Evolutionary conservation across 2,113 vertebrate species (phyloP), one percentile per base, ranked within the genome.

Genomic region (Chaetops frenatus): DNA sequence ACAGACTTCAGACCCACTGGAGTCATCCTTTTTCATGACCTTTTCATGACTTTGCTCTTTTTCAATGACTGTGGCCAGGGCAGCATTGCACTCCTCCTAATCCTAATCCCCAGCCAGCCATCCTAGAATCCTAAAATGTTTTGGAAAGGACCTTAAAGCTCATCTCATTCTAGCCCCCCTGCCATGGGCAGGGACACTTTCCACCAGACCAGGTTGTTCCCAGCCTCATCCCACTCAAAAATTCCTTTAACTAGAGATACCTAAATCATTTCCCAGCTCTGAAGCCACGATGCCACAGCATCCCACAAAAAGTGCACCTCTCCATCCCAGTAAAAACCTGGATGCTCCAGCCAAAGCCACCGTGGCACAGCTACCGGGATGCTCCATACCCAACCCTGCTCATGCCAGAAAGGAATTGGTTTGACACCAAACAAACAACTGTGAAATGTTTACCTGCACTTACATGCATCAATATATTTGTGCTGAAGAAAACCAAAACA

Each of bases 161-260:
- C 42, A 31, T 42, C 10, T 48, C 0, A 0, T 42, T 83, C 54
- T 54, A 61, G 40, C 3, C 3, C 3, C 7, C 5, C 3, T 54
- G 21, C 20, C 47, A 35, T 7, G 22, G 47, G 21, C 29, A 64
- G 35, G 1, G 25, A 74, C 11, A 71, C 48, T 12, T 76, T 35
- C 10, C 47, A 54, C 18, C 23, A 25, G 20, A 67, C 2, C 12
- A 27, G 7, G n/a, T 6, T 54, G 47, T 17, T 61, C 38, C 38
- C 76, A 76, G 21, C 21, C n/a, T 36, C 29, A 61, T 33, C 25
- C 12, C 27, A 35, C 25, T 35, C 27, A 15, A 69, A 74, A 48
- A 42, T 23, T 23, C 8, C 15, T 28, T 8, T 19, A 10, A 0
- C 4, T 3, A 45, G 6, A 0, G 0, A 2, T 31, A 38, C 14